Conservation (phyloP, 2,797 vertebrate species). For the Podarcis lilfordi region DNA sequence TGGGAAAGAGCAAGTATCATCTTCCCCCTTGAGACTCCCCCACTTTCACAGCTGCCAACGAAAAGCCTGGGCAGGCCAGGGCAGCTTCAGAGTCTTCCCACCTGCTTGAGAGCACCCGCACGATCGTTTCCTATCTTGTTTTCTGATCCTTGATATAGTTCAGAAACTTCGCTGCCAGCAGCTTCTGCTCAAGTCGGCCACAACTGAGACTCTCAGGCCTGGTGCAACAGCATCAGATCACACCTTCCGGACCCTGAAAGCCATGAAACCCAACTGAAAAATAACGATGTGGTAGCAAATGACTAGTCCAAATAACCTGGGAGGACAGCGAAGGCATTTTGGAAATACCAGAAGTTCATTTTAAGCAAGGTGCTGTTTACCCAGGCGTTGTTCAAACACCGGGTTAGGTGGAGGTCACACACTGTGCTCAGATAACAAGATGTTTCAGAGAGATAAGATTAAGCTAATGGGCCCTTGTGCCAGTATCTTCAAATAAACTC, state of each 20-base stretch:
- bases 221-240: background rate
- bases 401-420: constrained; percentile 10
- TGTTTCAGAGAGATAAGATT: constrained; percentile 29
- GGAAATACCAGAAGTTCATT: constrained; percentile 3
- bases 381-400: constrained; percentile 1
- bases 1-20: background rate
- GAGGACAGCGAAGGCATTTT: background rate
- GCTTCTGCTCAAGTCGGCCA: too few species aligned
- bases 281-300: background rate
- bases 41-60: background rate
- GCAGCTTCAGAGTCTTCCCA: background rate
- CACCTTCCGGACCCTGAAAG: background rate
- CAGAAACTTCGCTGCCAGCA: background rate
- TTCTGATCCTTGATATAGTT: background rate
- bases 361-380: constrained; percentile 25
- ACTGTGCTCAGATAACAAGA: constrained; percentile 30
- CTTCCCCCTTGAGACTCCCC: background rate
- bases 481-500: constrained; percentile 20
- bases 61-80: background rate
- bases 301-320: background rate
- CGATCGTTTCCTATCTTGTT: background rate
- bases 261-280: background rate
- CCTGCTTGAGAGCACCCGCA: background rate
- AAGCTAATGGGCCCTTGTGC: background rate
- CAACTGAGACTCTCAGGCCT: background rate